Evolutionary conservation across 2,113 vertebrate genomes (phyloP), one percentile per base, ranked within the genome.

Genomic region (Melospiza georgiana): DNA sequence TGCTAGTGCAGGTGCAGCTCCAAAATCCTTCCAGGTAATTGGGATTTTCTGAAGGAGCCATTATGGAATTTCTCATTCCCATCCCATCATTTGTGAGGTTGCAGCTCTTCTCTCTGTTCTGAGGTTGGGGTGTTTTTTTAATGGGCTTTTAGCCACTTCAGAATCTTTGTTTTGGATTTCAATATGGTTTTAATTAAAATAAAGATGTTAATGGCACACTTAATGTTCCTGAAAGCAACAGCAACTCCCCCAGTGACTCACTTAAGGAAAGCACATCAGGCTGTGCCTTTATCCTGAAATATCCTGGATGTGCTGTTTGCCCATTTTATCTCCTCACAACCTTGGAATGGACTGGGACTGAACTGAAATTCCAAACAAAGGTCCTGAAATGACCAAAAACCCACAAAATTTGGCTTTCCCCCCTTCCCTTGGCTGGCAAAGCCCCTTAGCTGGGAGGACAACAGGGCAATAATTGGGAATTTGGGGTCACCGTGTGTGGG

Each of bases 111-210:
- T 54, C 35, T 63, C 52, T 22, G 5, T 51, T 59, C 30, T 17
- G 4, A 67, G n/a, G 1, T 17, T 61, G 78, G 33, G 54, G 24
- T 21, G 35, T 3, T 46, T 3, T 39, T 25, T 51, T 1, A 1
- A 15, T 48, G 67, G 11, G 7, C 15, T 88, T 94, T 67, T 33
- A 48, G 28, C 28, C 14, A 9, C 43, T 71, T 67, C 6, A 9
- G 3, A 37, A 15, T 16, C 48, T 44, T 48, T 52, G 18, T 1
- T 88, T 94, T 74, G 4, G 11, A n/a, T 84, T 74, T 74, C 43
- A 74, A 1, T 19, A 18, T 17, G 46, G 21, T 84, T 86, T 90
- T 84, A 88, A 86, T 95, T 68, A 25, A 86, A 81, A 11, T 8
- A 19, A 81, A 73, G 71, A 21, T 30, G 69, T 39, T 77, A 77